Percentiles rank a stretch among this genome's conserved stretches.
Conservation (phyloP, 2,888 invertebrate species). For the Stegana nigrithorax region DNA sequence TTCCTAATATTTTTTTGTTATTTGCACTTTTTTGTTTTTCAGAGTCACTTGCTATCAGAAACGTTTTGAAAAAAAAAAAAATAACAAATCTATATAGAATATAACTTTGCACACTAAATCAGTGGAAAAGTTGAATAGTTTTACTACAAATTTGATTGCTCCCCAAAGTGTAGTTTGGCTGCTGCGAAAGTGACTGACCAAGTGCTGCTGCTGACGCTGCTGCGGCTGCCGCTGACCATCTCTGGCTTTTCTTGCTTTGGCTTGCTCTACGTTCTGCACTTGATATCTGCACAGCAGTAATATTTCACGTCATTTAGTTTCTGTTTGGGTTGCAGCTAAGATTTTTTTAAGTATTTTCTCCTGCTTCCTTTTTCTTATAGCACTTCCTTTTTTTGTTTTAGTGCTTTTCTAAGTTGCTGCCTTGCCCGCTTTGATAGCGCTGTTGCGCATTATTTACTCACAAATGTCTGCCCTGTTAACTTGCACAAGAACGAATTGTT, state of each 20-base stretch:
- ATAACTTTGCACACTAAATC: slow-evolving; percentile 56
- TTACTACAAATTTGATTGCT: slow-evolving; percentile 41
- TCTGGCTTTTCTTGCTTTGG: too few relatives aligned
- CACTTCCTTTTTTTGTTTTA: not conserved
- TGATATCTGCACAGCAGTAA: slow-evolving; percentile 33
- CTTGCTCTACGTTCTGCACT: too few relatives aligned
- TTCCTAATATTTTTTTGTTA: not conserved
- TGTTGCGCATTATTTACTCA: too few relatives aligned
- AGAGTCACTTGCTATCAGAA: not conserved
- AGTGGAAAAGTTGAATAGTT: slow-evolving; percentile 44
- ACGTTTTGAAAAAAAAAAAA: slow-evolving; percentile 6
- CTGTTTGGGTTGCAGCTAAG: slow-evolving; percentile 34
- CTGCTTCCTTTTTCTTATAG: not conserved
- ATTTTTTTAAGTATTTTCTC: not conserved
- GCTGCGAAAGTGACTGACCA: slow-evolving; percentile 40
- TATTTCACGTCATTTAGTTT: slow-evolving; percentile 56
- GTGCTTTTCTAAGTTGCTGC: too few relatives aligned
- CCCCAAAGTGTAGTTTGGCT: slow-evolving; percentile 52
- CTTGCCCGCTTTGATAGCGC: too few relatives aligned
- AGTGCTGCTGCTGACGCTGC: too few relatives aligned
- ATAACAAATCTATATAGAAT: slow-evolving; percentile 27
- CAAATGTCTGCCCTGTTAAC: too few relatives aligned
- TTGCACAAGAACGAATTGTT: too few relatives aligned
- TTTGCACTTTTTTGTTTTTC: not conserved
- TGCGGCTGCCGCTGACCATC: too few relatives aligned